Evolutionary conservation across 2,888 invertebrate species (phyloP), one percentile per base, ranked within the genome.

Genomic region (Operophtera brumata): DNA sequence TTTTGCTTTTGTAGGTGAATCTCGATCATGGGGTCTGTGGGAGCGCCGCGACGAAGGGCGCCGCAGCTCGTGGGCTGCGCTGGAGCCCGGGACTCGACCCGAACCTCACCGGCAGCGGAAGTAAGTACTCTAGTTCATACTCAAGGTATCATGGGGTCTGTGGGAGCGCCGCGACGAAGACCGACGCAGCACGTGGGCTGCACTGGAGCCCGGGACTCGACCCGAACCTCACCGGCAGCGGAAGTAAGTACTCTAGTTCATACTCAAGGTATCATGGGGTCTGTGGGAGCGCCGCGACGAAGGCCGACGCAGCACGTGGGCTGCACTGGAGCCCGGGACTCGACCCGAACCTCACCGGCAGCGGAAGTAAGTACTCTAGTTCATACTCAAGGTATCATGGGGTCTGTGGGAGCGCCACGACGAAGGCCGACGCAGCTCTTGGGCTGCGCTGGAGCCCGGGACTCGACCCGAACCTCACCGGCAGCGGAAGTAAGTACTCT

Each of bases 41-140:
- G 85, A 90, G 55, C 84, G 92, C 5, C 81, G 86, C 20, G 91
- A 92, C 69, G 91, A 92, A 57, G 90, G 92, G 57, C 90, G 95
- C 2, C 91, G 96, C 66, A 93, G 96, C 77, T 96, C 96, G 63
- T 96, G 96, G 96, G 96, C 96, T 5, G 96, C 96, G n/a, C 90
- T 96, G 54, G 96, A 96, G 77, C 90, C 90, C 2, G 80, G 75
- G 1, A 66, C 84, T 0, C 66, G 82, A 6, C 82, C 78, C 43
- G 87, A 86, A 12, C 37, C 82, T 0, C 80, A 80, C 56, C 61
- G 84, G 2, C 84, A 82, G 45, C 72, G 86, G 55, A 84, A 81
- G 85, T 76, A 59, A 34, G 55, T 58, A 12, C 1, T 12, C 1
- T 32, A n/a, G n/a, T 32, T 32, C 5, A 32, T n/a, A n/a, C n/a